Base-by-base conservation (phyloP, 2,113 vertebrate genomes). In the Gasterosteus aculeatus region DNA sequence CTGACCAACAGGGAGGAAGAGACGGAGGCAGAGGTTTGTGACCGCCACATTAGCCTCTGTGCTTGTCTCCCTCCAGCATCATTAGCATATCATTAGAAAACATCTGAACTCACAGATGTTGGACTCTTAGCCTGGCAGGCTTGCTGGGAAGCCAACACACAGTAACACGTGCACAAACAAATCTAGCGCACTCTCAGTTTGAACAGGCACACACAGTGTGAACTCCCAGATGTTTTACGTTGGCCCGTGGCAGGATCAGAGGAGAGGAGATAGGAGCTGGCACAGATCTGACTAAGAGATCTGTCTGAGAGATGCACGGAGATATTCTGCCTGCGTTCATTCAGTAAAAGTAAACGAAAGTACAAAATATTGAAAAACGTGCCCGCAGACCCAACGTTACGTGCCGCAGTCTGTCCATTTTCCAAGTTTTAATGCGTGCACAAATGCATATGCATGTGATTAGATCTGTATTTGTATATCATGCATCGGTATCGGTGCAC, bases 51-150 rank as follows among this genome's bases (percentile, higher is more conserved):
- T 92, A 88, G 91, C 90, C 87, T 80, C 81, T 86, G 85, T 80
- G 82, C 84, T 88, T 56, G 77, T 82, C 77, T 88, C 86, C 82
- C 84, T 90, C 85, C 89, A 89, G 87, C 77, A 44, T 80, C 79
- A 93, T 93, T 93, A 93, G 88, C 90, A 92, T 93, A 90, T 93
- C 92, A 93, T 93, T 93, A 93, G 87, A 88, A 92, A 92, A 91
- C 92, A 93, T 94, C 91, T 93, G 91, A 93, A 90, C 89, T 75
- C 87, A 87, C 93, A 94, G 93, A 93, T 93, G 91, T 93, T 93
- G 88, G 88, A 87, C 81, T 80, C 78, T 88, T 84, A 85, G 83
- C 87, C 88, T 88, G 92, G 87, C 90, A 92, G 87, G 89, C 83
- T 76, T 69, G 69, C 84, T 78, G 84, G 64, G 75, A 77, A 91